phyloP scores from a whole-genome alignment of 1,140 invertebrate genomes.

The Hylaeus volcanicus region DNA sequence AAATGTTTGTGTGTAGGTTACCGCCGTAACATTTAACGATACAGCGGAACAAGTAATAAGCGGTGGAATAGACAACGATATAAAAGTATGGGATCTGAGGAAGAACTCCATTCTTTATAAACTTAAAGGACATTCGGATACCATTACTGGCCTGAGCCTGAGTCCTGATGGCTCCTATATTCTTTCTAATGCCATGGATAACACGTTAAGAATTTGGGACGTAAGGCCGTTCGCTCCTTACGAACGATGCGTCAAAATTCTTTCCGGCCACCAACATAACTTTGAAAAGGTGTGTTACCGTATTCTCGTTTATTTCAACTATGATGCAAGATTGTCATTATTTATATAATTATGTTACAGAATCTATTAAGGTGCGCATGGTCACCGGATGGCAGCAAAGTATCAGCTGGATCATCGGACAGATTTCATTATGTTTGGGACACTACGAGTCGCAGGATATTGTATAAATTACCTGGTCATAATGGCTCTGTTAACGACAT shows the following conservation, averaged over 20 bases:
- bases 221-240: slow-evolving; percentile 90
- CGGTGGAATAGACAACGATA: slow-evolving; percentile 98
- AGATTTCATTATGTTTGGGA: slow-evolving; percentile 99
- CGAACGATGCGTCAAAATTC: slow-evolving; percentile 96
- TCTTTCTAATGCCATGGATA: slow-evolving; percentile 98
- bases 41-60: slow-evolving; percentile 94
- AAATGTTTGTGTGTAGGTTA: slow-evolving; percentile 81
- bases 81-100: slow-evolving; percentile 99
- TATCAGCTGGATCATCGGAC: slow-evolving; percentile 96
- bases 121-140: slow-evolving; percentile 94
- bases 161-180: slow-evolving; percentile 97
- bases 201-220: slow-evolving; percentile 92
- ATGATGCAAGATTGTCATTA: not conserved
- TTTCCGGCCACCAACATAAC: slow-evolving; percentile 97
- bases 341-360: slow-evolving; percentile 67
- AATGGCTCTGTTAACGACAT: slow-evolving; percentile 98
- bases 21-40: slow-evolving; percentile 96
- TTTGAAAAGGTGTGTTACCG: slow-evolving; percentile 92
- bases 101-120: slow-evolving; percentile 93
- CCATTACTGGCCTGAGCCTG: slow-evolving; percentile 94
- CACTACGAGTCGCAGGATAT: slow-evolving; percentile 92
- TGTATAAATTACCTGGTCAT: slow-evolving; percentile 99
- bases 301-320: not conserved
- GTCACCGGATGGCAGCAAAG: slow-evolving; percentile 89
- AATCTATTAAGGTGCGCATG: slow-evolving; percentile 89